Evolutionary conservation across 2,113 vertebrate species (phyloP).

Genomic region (Nothoprocta pentlandii): DNA sequence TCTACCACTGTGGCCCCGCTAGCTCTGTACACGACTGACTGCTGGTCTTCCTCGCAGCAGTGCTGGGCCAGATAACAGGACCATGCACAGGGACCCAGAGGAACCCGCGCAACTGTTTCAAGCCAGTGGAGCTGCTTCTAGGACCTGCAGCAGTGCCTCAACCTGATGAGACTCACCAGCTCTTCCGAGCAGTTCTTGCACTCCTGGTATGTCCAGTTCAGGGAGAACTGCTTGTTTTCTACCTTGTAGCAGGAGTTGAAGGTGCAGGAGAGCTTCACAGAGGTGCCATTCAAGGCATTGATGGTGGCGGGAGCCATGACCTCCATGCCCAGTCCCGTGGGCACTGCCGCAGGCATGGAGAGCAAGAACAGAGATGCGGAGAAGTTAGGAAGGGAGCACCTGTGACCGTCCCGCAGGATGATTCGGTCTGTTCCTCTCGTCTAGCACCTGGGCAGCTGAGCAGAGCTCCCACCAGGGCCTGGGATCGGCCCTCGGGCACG

Average conservation of each 20-base stretch:
- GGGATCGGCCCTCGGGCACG: neutral
- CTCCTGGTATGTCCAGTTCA: conserved; percentile 97
- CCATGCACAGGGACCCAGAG: accelerated
- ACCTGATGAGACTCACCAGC: conserved; percentile 78
- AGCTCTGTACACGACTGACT: accelerated
- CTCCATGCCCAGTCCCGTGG: conserved; percentile 85
- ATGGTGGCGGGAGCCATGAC: conserved; percentile 80
- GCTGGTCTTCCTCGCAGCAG: neutral
- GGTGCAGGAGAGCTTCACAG: conserved; percentile 87
- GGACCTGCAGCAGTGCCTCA: neutral
- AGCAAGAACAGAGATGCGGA: neutral
- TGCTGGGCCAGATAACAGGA: neutral
- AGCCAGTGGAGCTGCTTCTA: neutral
- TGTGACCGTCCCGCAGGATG: neutral
- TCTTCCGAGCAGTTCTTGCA: conserved; percentile 88
- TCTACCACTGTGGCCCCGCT: accelerated
- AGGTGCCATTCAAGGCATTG: conserved; percentile 89
- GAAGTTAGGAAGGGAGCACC: neutral
- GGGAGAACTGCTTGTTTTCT: conserved; percentile 87
- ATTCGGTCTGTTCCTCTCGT: accelerated
- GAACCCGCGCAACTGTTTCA: accelerated
- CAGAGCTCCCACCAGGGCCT: neutral
- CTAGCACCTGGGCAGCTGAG: neutral
- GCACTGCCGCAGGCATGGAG: conserved; percentile 62
- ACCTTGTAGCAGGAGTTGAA: conserved; percentile 98